A percentile compares a stretch with the other conserved stretches of the same genome.
These are phyloP conservation scores for Muraenolepis orangiensis DNA, from an alignment of 2,797 vertebrate genomes.

Conservation along the genomic window DNA sequence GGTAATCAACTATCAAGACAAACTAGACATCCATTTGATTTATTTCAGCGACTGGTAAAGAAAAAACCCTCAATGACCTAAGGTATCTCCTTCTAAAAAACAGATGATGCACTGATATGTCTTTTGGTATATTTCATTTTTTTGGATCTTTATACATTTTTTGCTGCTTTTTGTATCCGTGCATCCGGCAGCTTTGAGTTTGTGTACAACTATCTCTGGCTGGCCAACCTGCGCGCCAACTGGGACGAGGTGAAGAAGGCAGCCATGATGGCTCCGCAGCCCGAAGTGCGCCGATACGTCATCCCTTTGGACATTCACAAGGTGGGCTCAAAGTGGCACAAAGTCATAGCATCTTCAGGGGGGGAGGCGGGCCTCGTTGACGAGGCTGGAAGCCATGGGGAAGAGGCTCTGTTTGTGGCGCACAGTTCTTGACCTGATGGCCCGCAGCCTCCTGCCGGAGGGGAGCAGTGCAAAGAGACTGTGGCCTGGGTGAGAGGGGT, in stretches of 20 bases:
- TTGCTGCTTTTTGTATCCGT: not conserved
- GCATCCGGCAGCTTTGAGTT: conserved; percentile 87
- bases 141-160: not conserved
- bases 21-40: not conserved
- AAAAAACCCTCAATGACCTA: not conserved
- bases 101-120: not conserved
- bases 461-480: too few species aligned
- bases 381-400: too few species aligned
- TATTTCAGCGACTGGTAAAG: not conserved
- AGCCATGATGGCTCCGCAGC: conserved; percentile 92
- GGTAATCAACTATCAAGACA: conserved; percentile 69
- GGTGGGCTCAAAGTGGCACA: conserved; percentile 56
- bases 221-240: conserved; percentile 91
- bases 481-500: too few species aligned
- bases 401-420: too few species aligned
- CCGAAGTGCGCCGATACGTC: conserved; percentile 91
- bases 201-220: conserved; percentile 96
- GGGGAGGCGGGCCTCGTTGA: too few species aligned
- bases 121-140: too few species aligned
- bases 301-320: conserved; percentile 87
- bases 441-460: too few species aligned
- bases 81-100: not conserved
- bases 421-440: too few species aligned
- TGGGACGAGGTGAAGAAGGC: conserved; percentile 96
- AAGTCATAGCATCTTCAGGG: too few species aligned